A percentile compares a stretch with the other conserved stretches of the same genome.
These are phyloP conservation scores for Cladorhizidae sp. DNA, from an alignment of 37 sponge, comb jelly and placozoan species.

Conservation along the genomic window DNA sequence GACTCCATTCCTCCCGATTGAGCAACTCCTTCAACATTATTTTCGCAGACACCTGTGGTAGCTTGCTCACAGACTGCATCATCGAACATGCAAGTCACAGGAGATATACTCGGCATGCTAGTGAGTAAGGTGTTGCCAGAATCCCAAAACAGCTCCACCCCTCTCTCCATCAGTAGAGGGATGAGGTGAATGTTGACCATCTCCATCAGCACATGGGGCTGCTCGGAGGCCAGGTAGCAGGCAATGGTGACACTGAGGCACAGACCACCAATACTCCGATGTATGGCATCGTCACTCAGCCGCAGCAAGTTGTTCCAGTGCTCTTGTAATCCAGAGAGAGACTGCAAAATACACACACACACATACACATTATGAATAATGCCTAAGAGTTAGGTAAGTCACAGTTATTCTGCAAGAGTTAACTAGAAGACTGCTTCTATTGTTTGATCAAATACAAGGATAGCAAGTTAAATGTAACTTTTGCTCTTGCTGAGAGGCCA, in stretches of 20 bases:
- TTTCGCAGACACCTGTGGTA: neutral
- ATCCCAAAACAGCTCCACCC: conserved; percentile 20
- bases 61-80: neutral
- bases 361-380: neutral
- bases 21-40: neutral
- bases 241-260: conserved; percentile 33
- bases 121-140: conserved; percentile 6
- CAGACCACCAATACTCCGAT: conserved; percentile 32
- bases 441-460: no score
- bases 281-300: neutral
- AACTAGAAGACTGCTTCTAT: no score
- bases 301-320: conserved; percentile 37
- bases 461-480: no score
- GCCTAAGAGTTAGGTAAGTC: neutral
- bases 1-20: neutral
- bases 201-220: conserved; percentile 27
- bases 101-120: neutral
- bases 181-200: conserved; percentile 23
- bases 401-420: no score
- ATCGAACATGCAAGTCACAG: neutral
- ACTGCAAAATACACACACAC: conserved; percentile 27
- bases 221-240: conserved; percentile 47
- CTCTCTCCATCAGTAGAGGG: conserved; percentile 42
- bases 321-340: conserved; percentile 19
- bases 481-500: no score